A percentile compares a stretch with the other conserved stretches of the same genome.
These are phyloP conservation scores for Drosophila oshimai DNA, from an alignment of 1,140 invertebrate species.

Conservation along the genomic window DNA sequence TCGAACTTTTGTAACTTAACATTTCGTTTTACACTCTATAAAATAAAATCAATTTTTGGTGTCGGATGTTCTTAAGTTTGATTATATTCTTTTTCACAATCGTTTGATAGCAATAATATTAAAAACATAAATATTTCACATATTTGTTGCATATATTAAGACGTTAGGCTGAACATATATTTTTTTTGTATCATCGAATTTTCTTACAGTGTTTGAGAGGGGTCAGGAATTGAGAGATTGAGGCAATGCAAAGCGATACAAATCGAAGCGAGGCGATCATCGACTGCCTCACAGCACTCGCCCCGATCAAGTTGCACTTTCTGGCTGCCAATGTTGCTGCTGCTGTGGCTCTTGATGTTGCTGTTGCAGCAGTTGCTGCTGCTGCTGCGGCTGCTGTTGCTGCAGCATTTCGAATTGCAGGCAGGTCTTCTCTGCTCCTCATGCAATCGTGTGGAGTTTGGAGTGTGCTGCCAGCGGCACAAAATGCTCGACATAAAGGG, in stretches of 20 bases:
- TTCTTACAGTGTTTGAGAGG: not conserved
- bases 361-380: conserved; percentile 9
- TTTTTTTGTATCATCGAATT: not conserved
- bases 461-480: conserved; percentile 63
- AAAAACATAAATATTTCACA: too few species aligned
- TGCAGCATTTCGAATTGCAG: conserved; percentile 55
- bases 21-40: too few species aligned
- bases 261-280: conserved; percentile 73
- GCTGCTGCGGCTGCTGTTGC: conserved; percentile 3
- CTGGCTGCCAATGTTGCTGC: conserved; percentile 41
- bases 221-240: conserved; percentile 41
- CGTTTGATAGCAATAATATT: too few species aligned
- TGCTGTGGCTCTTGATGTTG: conserved; percentile 18
- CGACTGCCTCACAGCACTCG: conserved; percentile 20
- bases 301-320: conserved; percentile 74
- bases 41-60: too few species aligned
- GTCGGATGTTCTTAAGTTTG: too few species aligned
- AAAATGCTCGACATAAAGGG: conserved; percentile 78
- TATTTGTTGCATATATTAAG: too few species aligned
- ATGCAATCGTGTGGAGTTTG: conserved; percentile 39
- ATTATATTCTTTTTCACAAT: too few species aligned
- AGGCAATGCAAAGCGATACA: conserved; percentile 64
- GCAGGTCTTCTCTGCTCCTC: conserved; percentile 20
- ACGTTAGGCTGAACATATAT: too few species aligned
- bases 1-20: too few species aligned